Conservation (phyloP, 2,797 vertebrate species). For the Lophius americanus region DNA sequence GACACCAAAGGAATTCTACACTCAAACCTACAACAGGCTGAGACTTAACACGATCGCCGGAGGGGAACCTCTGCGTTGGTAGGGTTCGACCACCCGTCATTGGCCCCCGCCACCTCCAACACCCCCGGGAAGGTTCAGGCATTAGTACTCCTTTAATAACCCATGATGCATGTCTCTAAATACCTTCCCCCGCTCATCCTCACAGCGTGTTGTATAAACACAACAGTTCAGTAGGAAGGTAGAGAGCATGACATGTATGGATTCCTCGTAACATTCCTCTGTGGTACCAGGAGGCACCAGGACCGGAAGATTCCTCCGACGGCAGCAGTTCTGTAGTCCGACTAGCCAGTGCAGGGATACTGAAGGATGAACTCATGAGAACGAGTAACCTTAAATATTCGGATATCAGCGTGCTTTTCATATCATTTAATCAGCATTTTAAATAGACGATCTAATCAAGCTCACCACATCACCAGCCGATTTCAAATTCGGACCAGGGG, state of each 20-base stretch:
- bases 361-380: slow-evolving; percentile 1
- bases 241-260: slow-evolving; percentile 53
- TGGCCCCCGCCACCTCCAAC: not conserved
- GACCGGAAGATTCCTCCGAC: slow-evolving; percentile 26
- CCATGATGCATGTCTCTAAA: slow-evolving; percentile 55
- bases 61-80: slow-evolving; percentile 42
- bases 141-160: slow-evolving; percentile 55
- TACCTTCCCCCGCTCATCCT: slow-evolving; percentile 27
- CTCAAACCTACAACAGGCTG: slow-evolving; percentile 27
- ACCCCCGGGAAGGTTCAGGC: slow-evolving; percentile 44
- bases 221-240: slow-evolving; percentile 45
- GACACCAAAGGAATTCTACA: slow-evolving; percentile 50
- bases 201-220: slow-evolving; percentile 63
- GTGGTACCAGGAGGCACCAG: slow-evolving; percentile 52
- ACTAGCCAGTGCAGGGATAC: slow-evolving; percentile 2
- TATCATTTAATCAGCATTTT: too few relatives aligned
- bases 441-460: too few relatives aligned
- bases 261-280: slow-evolving; percentile 61
- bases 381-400: not conserved
- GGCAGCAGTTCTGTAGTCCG: slow-evolving; percentile 14
- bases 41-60: slow-evolving; percentile 44
- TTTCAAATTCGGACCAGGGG: too few relatives aligned
- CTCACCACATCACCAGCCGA: too few relatives aligned
- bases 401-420: too few relatives aligned
- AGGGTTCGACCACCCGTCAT: not conserved